Evolutionary conservation across 2,113 vertebrate genomes (phyloP).

Genomic region (Lepisosteus osseus): DNA sequence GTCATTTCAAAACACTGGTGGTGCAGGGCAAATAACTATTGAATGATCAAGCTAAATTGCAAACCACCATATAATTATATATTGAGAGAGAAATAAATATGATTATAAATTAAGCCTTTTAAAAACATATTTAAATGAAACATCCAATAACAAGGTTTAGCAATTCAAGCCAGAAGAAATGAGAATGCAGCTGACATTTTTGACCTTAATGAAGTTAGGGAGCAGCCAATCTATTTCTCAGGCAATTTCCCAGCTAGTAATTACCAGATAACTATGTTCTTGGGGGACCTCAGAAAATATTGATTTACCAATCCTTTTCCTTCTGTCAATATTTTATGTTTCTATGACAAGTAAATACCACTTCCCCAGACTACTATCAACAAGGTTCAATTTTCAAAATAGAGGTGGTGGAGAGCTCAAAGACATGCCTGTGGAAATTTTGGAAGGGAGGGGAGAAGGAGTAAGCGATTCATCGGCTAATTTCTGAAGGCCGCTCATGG

Average conservation of each 20-base stretch:
- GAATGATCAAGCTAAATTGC: background rate
- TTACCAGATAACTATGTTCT: constrained; percentile 1
- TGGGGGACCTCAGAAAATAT: constrained; percentile 1
- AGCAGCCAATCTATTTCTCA: background rate
- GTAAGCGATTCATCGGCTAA: too few species aligned
- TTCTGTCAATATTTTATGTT: constrained; percentile 9
- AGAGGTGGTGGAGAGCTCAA: background rate
- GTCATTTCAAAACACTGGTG: background rate
- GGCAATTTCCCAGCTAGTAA: background rate
- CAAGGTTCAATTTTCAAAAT: background rate
- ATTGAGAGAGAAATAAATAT: background rate
- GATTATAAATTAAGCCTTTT: background rate
- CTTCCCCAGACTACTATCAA: background rate
- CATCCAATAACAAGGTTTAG: background rate
- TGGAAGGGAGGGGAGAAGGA: background rate
- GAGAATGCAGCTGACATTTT: background rate
- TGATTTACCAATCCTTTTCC: background rate
- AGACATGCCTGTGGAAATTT: background rate
- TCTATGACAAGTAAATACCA: constrained; percentile 3
- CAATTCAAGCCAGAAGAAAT: background rate
- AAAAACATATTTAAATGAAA: constrained; percentile 5
- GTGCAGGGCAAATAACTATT: too few species aligned
- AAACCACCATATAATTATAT: background rate
- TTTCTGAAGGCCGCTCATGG: too few species aligned
- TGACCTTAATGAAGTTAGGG: background rate